Evolutionary conservation across 2,113 vertebrate species (phyloP).

Genomic region (Felis chaus): DNA sequence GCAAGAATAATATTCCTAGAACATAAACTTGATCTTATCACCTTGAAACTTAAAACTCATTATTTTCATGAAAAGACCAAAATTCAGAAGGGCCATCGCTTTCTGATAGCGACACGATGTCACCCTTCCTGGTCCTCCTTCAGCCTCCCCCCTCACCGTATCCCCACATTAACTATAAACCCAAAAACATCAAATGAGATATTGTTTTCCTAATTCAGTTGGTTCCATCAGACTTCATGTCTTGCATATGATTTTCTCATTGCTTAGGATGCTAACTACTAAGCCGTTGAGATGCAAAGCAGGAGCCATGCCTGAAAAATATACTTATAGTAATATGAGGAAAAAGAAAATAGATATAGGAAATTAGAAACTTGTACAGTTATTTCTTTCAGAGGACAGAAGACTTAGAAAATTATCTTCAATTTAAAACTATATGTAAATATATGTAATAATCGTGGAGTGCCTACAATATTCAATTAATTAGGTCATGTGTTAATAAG

Average conservation of each 20-base stretch:
- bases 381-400: background rate
- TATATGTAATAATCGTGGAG: background rate
- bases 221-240: background rate
- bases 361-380: background rate
- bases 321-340: background rate
- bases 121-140: background rate
- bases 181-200: background rate
- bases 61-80: background rate
- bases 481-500: constrained; percentile 10
- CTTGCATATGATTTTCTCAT: background rate
- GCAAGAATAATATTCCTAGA: background rate
- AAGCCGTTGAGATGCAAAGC: background rate
- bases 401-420: background rate
- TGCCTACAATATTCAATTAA: background rate
- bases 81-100: background rate
- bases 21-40: background rate
- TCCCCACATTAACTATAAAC: background rate
- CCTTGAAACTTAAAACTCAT: background rate
- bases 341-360: background rate
- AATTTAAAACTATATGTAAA: background rate
- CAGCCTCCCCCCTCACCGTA: background rate
- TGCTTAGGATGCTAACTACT: background rate
- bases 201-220: background rate
- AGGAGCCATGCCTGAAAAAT: background rate
- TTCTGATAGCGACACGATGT: background rate